These are phyloP conservation scores for Aromia moschata DNA, from an alignment of 2,888 invertebrate species.

Conservation along the genomic window DNA sequence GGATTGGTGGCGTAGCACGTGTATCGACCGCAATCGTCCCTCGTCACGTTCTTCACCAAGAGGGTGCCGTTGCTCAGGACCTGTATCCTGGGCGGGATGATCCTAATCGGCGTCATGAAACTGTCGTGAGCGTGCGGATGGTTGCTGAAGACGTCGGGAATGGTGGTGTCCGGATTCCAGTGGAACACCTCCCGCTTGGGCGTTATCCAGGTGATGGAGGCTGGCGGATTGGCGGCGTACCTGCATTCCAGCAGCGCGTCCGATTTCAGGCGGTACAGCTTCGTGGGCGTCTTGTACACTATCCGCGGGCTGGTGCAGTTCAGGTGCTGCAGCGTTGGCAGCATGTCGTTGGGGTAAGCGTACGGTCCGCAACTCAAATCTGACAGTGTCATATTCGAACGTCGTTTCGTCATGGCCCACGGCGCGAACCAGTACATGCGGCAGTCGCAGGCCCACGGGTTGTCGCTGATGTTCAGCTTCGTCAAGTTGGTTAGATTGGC, in stretches of 20 bases:
- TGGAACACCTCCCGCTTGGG: conserved; percentile 77
- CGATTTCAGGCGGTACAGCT: conserved; percentile 71
- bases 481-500: conserved; percentile 71
- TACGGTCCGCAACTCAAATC: conserved; percentile 72
- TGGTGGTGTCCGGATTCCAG: conserved; percentile 78
- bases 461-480: conserved; percentile 74
- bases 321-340: conserved; percentile 74
- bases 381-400: conserved; percentile 63
- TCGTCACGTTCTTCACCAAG: conserved; percentile 65
- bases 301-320: conserved; percentile 76
- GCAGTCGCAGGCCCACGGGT: conserved; percentile 89
- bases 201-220: conserved; percentile 88
- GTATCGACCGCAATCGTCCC: conserved; percentile 86
- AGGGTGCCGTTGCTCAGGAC: conserved; percentile 67
- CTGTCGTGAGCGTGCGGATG: conserved; percentile 72
- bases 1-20: conserved; percentile 88
- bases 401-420: conserved; percentile 61
- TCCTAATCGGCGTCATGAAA: conserved; percentile 60
- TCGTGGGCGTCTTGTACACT: conserved; percentile 69
- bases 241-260: conserved; percentile 81
- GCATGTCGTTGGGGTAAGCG: conserved; percentile 75
- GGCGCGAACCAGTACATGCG: conserved; percentile 64
- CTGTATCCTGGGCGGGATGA: conserved; percentile 69
- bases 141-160: conserved; percentile 73
- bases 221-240: conserved; percentile 75